Percentiles rank a stretch among this genome's conserved stretches.
Evolutionary conservation across 1,140 invertebrate genomes (phyloP).

Genomic region (Caenorhabditis tropicalis): DNA sequence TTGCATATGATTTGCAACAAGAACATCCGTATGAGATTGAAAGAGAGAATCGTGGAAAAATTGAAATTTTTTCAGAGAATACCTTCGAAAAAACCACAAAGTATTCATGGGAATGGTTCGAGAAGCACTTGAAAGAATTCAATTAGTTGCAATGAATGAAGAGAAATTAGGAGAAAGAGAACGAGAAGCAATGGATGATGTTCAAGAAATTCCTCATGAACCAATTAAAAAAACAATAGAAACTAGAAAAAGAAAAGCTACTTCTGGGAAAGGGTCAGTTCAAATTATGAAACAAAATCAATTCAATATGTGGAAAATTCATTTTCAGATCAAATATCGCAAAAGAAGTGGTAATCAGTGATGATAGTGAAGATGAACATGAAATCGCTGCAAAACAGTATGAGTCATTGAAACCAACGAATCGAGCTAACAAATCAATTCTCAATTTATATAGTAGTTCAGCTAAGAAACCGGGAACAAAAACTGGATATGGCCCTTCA

Average conservation of each 20-base stretch:
- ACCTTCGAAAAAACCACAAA: conserved; percentile 32
- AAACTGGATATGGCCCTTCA: neutral
- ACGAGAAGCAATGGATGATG: conserved; percentile 20
- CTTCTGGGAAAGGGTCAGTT: neutral
- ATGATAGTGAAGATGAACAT: conserved; percentile 14
- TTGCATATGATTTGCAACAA: conserved; percentile 54
- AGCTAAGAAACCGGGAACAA: neutral
- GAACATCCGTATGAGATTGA: conserved; percentile 51
- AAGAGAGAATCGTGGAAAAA: neutral
- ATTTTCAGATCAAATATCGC: neutral
- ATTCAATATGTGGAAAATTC: neutral
- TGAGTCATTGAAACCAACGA: neutral
- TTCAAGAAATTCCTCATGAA: neutral
- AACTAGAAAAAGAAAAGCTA: neutral
- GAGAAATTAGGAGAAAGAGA: neutral
- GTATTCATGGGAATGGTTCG: conserved; percentile 29
- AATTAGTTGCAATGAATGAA: neutral
- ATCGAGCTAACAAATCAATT: conserved; percentile 14
- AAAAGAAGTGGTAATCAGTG: conserved; percentile 13
- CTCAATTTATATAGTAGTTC: conserved; percentile 32
- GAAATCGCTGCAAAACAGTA: neutral
- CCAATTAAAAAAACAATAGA: neutral
- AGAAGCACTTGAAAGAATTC: conserved; percentile 3
- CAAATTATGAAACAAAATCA: neutral
- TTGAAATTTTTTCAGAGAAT: neutral